Percentiles rank a stretch among this genome's conserved stretches.
phyloP scores from a whole-genome alignment of 2,113 vertebrate genomes.

The Meriones unguiculatus region DNA sequence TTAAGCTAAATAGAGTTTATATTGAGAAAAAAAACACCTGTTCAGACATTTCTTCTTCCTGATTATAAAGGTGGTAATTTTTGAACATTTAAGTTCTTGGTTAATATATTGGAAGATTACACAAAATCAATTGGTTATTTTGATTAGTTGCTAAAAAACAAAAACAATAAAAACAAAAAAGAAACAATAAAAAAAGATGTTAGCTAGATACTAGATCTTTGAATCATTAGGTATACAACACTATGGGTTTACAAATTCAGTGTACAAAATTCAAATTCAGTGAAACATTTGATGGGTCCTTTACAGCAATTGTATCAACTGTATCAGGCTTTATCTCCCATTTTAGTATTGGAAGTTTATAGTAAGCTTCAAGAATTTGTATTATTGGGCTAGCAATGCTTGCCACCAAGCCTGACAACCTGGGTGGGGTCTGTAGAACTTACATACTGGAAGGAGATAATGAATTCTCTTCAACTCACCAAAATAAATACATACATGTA shows the following conservation, averaged over 20 bases:
- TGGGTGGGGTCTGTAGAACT: neutral
- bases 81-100: neutral
- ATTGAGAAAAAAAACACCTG: neutral
- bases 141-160: neutral
- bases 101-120: slow-evolving; percentile 3
- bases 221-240: neutral
- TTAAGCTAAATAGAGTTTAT: slow-evolving; percentile 31
- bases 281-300: neutral
- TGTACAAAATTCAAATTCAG: neutral
- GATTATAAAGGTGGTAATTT: neutral
- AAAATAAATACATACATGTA: neutral
- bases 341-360: neutral
- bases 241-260: neutral
- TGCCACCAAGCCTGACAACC: neutral
- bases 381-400: neutral
- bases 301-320: neutral
- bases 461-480: too few species aligned
- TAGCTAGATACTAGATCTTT: neutral
- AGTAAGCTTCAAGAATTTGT: neutral
- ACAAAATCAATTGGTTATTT: neutral
- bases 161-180: neutral
- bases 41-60: slow-evolving; percentile 12
- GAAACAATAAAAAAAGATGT: neutral
- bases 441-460: neutral
- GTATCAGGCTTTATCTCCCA: neutral